These are phyloP conservation scores for Harpagifer antarcticus DNA, from an alignment of 2,797 vertebrate genomes.

Conservation along the genomic window DNA sequence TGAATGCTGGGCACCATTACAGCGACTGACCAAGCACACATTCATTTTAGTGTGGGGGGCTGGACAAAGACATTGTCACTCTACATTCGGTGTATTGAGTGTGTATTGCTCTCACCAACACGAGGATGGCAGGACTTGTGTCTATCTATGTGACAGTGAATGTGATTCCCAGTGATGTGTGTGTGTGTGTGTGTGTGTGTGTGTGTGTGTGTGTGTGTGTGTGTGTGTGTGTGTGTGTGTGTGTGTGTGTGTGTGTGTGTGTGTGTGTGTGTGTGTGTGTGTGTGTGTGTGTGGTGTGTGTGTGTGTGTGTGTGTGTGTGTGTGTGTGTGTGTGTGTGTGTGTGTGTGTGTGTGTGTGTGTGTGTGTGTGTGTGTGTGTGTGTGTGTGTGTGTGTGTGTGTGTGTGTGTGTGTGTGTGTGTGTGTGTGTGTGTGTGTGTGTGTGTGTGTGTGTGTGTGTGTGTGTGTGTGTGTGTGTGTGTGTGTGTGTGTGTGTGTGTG, in stretches of 20 bases:
- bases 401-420: constrained; percentile 16
- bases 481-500: too few relatives aligned
- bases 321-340: constrained; percentile 14
- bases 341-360: too few relatives aligned
- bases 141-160: constrained; percentile 72
- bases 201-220: constrained; percentile 1
- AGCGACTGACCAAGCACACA: constrained; percentile 72
- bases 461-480: neutral
- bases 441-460: constrained; percentile 18
- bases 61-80: constrained; percentile 79
- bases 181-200: neutral
- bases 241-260: constrained; percentile 15
- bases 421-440: neutral
- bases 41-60: constrained; percentile 36
- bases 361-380: constrained; percentile 14
- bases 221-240: neutral
- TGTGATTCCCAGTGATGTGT: constrained; percentile 65
- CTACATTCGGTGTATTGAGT: constrained; percentile 65
- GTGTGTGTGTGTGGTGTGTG: constrained; percentile 17
- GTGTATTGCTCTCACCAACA: constrained; percentile 67
- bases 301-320: too few relatives aligned
- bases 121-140: constrained; percentile 67
- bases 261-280: too few relatives aligned
- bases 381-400: too few relatives aligned
- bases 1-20: constrained; percentile 67